phyloP scores from a whole-genome alignment of 2,888 invertebrate genomes.

The Morpho achilles region DNA sequence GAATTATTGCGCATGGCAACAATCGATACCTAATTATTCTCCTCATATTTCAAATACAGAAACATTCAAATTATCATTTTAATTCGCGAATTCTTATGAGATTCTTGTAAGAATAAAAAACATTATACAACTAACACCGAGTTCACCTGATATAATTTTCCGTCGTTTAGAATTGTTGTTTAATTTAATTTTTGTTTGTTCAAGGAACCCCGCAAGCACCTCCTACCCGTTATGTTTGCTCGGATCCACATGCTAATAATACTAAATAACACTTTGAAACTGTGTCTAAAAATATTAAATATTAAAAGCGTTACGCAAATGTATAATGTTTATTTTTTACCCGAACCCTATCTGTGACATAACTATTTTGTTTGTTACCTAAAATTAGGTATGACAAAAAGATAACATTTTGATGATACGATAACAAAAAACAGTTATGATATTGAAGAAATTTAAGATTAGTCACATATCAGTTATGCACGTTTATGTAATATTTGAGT shows the following conservation, averaged over 20 bases:
- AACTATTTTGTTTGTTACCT: conserved; percentile 13
- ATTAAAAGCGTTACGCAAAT: conserved; percentile 85
- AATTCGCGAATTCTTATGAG: no score
- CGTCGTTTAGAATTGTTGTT: no score
- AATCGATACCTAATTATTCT: no score
- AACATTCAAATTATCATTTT: no score
- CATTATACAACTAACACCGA: no score
- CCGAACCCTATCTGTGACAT: conserved; percentile 7
- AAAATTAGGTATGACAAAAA: conserved; percentile 10
- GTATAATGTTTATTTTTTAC: conserved; percentile 55
- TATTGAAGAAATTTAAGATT: conserved; percentile 6
- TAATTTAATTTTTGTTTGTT: conserved; percentile 40
- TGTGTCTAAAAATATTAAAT: conserved; percentile 80
- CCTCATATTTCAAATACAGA: no score
- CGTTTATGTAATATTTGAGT: no score
- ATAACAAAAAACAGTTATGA: conserved; percentile 7
- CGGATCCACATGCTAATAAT: conserved; percentile 84
- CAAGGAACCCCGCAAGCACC: conserved; percentile 83
- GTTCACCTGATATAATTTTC: no score
- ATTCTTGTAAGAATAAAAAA: no score
- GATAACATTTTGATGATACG: conserved; percentile 1
- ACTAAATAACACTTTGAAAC: conserved; percentile 81
- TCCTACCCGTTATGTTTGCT: conserved; percentile 83
- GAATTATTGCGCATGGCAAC: no score
- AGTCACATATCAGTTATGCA: not conserved